These are phyloP conservation scores for Sorex araneus DNA, from an alignment of 2,113 vertebrate genomes.

Conservation along the genomic window DNA sequence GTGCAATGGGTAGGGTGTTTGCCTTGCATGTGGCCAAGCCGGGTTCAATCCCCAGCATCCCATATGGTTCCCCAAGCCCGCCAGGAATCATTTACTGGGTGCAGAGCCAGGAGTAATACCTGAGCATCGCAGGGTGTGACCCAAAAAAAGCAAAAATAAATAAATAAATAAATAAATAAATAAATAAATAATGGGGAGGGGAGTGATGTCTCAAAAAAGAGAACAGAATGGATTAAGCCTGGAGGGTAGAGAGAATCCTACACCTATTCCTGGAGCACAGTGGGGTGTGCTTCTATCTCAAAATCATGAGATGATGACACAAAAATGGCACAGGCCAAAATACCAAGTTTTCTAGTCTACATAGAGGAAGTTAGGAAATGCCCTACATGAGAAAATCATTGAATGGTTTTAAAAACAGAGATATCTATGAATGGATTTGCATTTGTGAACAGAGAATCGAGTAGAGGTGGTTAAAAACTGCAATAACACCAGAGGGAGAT, in stretches of 20 bases:
- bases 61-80: too few species aligned
- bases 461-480: neutral
- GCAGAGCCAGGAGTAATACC: too few species aligned
- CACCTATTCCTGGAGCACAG: neutral
- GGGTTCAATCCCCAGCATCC: too few species aligned
- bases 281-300: neutral
- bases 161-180: too few species aligned
- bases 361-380: neutral
- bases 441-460: constrained; percentile 23
- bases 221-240: neutral
- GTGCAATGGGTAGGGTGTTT: too few species aligned
- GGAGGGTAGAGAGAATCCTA: neutral
- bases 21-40: too few species aligned
- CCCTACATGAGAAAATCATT: neutral
- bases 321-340: neutral
- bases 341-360: neutral
- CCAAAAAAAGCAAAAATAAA: too few species aligned
- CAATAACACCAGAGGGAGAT: neutral
- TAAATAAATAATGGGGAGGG: neutral
- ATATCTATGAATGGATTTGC: neutral
- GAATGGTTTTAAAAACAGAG: constrained; percentile 15
- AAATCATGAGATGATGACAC: neutral
- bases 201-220: neutral
- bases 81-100: too few species aligned
- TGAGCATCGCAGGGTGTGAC: too few species aligned